Evolutionary conservation across 2,888 invertebrate species (phyloP).

Genomic region (Idaea aversata): DNA sequence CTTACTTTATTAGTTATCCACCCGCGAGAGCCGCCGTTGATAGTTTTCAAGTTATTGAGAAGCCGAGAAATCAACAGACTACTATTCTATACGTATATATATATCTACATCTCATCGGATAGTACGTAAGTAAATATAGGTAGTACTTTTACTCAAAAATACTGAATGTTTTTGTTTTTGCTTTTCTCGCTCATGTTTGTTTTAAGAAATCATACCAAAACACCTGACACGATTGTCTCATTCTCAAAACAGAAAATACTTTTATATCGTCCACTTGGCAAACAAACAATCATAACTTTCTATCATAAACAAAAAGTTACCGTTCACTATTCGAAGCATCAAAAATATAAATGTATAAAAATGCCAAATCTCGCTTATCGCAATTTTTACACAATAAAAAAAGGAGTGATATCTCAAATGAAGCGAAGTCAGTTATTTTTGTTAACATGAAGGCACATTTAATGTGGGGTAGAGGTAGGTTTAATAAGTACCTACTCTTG

Average conservation of each 20-base stretch:
- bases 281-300: not conserved
- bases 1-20: constrained; percentile 78
- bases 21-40: constrained; percentile 63
- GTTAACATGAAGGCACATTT: too few species aligned
- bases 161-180: not conserved
- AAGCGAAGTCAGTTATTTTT: too few species aligned
- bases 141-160: not conserved
- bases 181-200: not conserved
- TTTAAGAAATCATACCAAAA: not conserved
- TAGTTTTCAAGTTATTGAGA: constrained; percentile 75
- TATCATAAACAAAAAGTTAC: constrained; percentile 4
- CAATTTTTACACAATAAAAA: too few species aligned
- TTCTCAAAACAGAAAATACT: not conserved
- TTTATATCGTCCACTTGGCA: not conserved
- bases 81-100: constrained; percentile 6
- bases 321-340: not conserved
- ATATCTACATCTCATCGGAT: constrained; percentile 21
- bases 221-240: not conserved
- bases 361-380: too few species aligned
- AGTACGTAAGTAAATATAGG: not conserved
- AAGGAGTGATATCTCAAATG: too few species aligned
- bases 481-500: too few species aligned
- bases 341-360: too few species aligned
- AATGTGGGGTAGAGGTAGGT: too few species aligned
- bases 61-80: constrained; percentile 40